phyloP scores from a whole-genome alignment of 2,888 invertebrate genomes.

The Parelbella ahira region DNA sequence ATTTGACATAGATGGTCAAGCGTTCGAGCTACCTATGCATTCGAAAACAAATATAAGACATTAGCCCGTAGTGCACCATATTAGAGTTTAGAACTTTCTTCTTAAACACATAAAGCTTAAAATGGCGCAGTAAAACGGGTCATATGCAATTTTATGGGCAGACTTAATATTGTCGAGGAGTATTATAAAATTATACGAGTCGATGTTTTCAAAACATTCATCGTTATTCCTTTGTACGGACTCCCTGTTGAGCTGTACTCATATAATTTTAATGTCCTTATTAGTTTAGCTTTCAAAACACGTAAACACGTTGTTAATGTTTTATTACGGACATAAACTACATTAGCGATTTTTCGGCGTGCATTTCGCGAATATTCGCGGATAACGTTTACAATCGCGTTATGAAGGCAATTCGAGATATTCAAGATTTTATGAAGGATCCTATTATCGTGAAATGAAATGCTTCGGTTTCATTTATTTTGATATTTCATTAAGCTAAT shows the following conservation, averaged over 20 bases:
- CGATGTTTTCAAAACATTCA: conserved; percentile 65
- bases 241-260: conserved; percentile 50
- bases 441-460: too few species aligned
- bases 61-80: neutral
- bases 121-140: neutral
- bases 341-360: conserved; percentile 41
- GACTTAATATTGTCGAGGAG: conserved; percentile 40
- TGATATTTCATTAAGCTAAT: too few species aligned
- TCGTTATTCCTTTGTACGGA: conserved; percentile 58
- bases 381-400: conserved; percentile 20
- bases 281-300: conserved; percentile 61
- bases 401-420: too few species aligned
- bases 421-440: too few species aligned
- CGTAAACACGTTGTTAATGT: conserved; percentile 58
- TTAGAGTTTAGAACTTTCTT: neutral
- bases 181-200: conserved; percentile 66
- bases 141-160: conserved; percentile 18
- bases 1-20: conserved; percentile 42
- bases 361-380: conserved; percentile 34
- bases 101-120: neutral
- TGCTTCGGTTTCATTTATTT: too few species aligned
- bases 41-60: neutral
- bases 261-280: conserved; percentile 67
- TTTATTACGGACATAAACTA: conserved; percentile 53
- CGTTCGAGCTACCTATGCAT: conserved; percentile 36